phyloP scores from a whole-genome alignment of 2,113 vertebrate species.

The cat (Felis catus) region DNA sequence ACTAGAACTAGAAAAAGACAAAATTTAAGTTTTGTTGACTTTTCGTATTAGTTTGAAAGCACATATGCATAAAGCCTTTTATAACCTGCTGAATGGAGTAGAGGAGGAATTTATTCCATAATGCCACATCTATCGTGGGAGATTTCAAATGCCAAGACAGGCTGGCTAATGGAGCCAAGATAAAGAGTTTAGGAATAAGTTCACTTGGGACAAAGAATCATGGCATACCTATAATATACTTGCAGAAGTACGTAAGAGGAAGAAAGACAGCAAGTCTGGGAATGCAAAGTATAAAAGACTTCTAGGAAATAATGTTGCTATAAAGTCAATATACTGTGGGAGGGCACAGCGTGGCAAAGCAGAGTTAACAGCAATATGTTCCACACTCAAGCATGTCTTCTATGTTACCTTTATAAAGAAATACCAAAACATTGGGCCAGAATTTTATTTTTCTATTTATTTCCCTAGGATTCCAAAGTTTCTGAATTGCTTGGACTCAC shows the following conservation, averaged over 20 bases:
- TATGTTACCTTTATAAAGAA: not conserved
- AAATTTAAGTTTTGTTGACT: not conserved
- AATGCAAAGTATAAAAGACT: not conserved
- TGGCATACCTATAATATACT: no score
- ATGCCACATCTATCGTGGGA: fast-evolving
- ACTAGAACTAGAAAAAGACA: not conserved
- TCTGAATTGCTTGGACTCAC: not conserved
- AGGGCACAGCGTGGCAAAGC: not conserved
- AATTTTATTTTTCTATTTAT: not conserved
- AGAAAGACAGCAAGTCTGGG: no score
- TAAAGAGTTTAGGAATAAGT: not conserved
- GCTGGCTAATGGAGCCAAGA: not conserved
- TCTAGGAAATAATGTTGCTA: not conserved
- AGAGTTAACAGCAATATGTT: not conserved
- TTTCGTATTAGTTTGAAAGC: not conserved
- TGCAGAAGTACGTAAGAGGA: not conserved
- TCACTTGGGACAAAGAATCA: not conserved
- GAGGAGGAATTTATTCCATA: not conserved
- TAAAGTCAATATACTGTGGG: not conserved
- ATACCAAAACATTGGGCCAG: not conserved
- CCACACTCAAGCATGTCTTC: not conserved
- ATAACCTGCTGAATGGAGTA: not conserved
- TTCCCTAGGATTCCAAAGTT: not conserved
- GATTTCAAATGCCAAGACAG: not conserved
- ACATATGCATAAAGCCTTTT: not conserved